Conservation (phyloP, 92 coral and sea anemone genomes). For the Porites cylindrica region DNA sequence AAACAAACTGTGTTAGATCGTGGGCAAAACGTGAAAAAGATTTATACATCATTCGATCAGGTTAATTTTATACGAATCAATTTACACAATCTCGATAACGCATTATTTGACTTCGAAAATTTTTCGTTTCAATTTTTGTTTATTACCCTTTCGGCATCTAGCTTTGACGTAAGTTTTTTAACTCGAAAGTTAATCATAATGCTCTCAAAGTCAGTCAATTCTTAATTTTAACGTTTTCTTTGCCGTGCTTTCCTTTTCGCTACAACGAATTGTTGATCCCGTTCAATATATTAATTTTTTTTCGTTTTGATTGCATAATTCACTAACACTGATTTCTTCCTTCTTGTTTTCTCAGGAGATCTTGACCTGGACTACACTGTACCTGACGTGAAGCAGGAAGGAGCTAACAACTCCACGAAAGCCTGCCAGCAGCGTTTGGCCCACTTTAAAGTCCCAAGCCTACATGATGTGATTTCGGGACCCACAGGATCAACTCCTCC, state of each 20-base stretch:
- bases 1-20: conserved; percentile 28
- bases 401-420: conserved; percentile 71
- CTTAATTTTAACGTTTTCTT: neutral
- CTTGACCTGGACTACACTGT: conserved; percentile 95
- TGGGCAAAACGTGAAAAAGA: conserved; percentile 19
- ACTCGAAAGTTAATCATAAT: neutral
- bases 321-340: conserved; percentile 49
- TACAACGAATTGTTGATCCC: neutral
- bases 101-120: conserved; percentile 8
- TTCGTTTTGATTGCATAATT: conserved; percentile 20
- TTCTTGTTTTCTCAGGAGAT: conserved; percentile 83
- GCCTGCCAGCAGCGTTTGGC: conserved; percentile 89
- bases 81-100: conserved; percentile 9
- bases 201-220: neutral
- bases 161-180: neutral
- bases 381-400: conserved; percentile 97
- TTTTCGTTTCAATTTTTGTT: neutral
- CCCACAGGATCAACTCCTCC: conserved; percentile 94
- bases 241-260: conserved; percentile 9
- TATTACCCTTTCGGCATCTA: neutral
- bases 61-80: conserved; percentile 26
- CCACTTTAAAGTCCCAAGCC: conserved; percentile 97
- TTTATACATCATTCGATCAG: conserved; percentile 13
- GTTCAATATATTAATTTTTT: neutral
- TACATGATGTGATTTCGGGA: conserved; percentile 87